Conservation (phyloP, 2,888 invertebrate species). For the Spatulosminthurus flaviceps region DNA sequence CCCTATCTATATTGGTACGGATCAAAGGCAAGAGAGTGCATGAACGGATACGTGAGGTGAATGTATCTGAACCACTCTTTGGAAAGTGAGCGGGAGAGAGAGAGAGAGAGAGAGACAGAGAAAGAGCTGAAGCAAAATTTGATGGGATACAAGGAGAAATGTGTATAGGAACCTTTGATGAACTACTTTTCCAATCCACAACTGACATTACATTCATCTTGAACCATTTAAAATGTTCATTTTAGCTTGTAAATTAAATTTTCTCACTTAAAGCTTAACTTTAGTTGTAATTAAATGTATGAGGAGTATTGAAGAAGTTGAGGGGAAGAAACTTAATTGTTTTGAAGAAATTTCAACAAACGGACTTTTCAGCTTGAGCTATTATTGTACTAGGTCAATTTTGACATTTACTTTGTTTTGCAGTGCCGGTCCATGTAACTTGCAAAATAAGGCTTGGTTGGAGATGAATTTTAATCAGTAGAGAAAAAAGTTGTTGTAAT, state of each 20-base stretch:
- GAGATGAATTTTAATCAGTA: no score
- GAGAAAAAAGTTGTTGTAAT: no score
- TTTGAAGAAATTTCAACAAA: neutral
- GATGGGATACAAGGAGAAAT: neutral
- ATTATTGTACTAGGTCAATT: no score
- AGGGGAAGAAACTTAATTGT: neutral
- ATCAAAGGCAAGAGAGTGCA: conserved; percentile 20
- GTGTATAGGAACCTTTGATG: neutral
- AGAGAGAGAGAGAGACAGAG: neutral
- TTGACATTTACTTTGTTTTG: no score
- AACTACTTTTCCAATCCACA: neutral
- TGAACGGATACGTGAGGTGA: conserved; percentile 36
- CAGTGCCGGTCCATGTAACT: no score
- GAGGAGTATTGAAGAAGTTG: neutral
- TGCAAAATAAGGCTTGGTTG: no score
- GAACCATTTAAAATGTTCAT: neutral
- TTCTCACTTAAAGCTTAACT: neutral
- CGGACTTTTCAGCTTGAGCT: no score
- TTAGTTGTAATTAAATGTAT: neutral
- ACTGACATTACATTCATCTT: neutral
- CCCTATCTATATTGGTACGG: conserved; percentile 96
- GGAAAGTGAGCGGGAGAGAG: neutral
- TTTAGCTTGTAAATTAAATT: neutral
- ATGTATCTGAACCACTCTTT: conserved; percentile 20
- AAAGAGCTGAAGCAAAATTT: neutral